Conservation (phyloP, 2,113 vertebrate genomes). For the Rhinopithecus roxellana region DNA sequence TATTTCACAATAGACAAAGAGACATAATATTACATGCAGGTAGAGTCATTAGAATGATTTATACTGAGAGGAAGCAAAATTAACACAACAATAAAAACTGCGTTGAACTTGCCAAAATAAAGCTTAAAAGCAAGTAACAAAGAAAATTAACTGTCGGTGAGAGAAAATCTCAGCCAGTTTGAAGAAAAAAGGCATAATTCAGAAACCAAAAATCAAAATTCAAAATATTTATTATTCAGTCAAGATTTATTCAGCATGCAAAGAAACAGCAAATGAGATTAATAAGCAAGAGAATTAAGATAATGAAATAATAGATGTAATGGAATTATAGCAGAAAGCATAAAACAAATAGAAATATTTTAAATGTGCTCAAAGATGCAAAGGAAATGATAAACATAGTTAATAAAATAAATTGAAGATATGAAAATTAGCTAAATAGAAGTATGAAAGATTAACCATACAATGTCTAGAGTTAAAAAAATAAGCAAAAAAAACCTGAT, state of each 20-base stretch:
- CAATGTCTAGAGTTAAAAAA: neutral
- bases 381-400: neutral
- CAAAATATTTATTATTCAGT: neutral
- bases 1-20: neutral
- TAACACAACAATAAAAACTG: neutral
- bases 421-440: neutral
- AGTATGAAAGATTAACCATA: neutral
- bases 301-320: neutral
- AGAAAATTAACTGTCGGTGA: neutral
- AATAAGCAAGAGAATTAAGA: neutral
- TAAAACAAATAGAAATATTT: neutral
- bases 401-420: neutral
- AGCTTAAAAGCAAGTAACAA: neutral
- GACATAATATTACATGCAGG: neutral
- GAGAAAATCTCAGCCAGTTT: neutral
- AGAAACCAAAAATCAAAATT: neutral
- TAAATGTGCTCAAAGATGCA: neutral
- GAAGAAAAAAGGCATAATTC: neutral
- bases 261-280: neutral
- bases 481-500: neutral
- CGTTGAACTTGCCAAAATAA: neutral
- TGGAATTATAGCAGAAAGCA: neutral
- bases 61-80: neutral
- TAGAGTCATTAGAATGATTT: neutral
- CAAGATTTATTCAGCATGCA: neutral